Evolutionary conservation across 2,797 vertebrate genomes (phyloP).

Genomic region (Serranus cabrilla): DNA sequence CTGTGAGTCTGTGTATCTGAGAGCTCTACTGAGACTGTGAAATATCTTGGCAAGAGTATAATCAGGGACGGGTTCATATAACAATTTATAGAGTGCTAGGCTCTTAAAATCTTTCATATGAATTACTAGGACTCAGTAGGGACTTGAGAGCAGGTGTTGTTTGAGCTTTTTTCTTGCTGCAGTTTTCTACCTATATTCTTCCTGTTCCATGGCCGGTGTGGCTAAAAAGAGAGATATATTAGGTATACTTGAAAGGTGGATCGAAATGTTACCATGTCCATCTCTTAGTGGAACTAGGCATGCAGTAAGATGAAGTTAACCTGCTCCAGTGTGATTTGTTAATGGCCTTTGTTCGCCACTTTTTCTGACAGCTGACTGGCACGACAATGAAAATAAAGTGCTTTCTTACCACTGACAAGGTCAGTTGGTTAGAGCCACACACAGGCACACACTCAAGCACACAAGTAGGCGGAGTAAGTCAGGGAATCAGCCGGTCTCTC

Average conservation of each 20-base stretch:
- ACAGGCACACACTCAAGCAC: slow-evolving; percentile 21
- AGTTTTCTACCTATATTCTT: not conserved
- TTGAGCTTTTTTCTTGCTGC: not conserved
- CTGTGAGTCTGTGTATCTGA: not conserved
- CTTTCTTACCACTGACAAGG: slow-evolving; percentile 73
- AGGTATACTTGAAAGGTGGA: slow-evolving; percentile 16
- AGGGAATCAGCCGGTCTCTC: slow-evolving; percentile 74
- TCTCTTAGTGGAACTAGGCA: slow-evolving; percentile 60
- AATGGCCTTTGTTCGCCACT: slow-evolving; percentile 73
- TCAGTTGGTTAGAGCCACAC: slow-evolving; percentile 68
- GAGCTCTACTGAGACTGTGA: not conserved
- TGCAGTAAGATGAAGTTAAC: slow-evolving; percentile 68
- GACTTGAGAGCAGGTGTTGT: not conserved
- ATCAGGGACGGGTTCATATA: not conserved
- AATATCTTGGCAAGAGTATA: slow-evolving; percentile 12
- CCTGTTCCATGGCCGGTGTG: not conserved
- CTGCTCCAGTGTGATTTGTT: slow-evolving; percentile 69
- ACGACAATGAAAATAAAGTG: slow-evolving; percentile 76
- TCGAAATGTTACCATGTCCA: slow-evolving; percentile 61
- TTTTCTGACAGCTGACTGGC: slow-evolving; percentile 67
- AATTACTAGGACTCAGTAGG: not conserved
- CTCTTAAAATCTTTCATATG: slow-evolving; percentile 23
- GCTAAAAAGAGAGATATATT: not conserved
- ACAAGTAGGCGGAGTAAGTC: slow-evolving; percentile 55
- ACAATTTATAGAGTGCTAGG: slow-evolving; percentile 9